Evolutionary conservation across 2,113 vertebrate genomes (phyloP), one percentile per base, ranked within the genome.

Genomic region (Suncus etruscus): DNA sequence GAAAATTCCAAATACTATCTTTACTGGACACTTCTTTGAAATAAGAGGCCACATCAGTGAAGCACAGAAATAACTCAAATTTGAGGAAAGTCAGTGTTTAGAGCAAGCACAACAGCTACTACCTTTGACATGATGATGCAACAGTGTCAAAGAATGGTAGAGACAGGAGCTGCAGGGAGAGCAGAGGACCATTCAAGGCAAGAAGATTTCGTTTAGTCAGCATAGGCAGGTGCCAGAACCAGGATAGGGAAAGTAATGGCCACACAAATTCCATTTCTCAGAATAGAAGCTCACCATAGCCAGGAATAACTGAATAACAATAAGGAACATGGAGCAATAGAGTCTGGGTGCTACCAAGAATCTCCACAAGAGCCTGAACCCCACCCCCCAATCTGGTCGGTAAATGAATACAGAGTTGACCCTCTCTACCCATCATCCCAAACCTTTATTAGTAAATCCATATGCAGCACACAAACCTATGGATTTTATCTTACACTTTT

Each of bases 101-200:
- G 0, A 1, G 27, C 50, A 54, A 9, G 9, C 12, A 47, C 0
- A 0, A 65, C 45, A 8, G 9, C 4, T 29, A 29, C 58, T n/a
- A 70, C 11, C 8, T 83, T 66, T 11, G 14, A 15, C 63, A 31
- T 4, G 0, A 25, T 6, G 48, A 27, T 31, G 4, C 18, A 45
- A 18, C 32, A 50, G 24, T 9, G 3, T 18, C 12, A 54, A 16
- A 54, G 54, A 54, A 16, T 10, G 54, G 54, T 14, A 54, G 54
- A 54, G 54, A 54, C 7, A 15, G 54, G 47, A 24, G 16, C 76
- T 8, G 0, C 82, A 81, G 72, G 58, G 63, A 8, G 50, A 70
- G 32, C 24, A 3, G 25, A 66, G 27, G 65, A 24, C 3, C 39
- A 39, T 58, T 58, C 2, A 58, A 58, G 54, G 54, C 54, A 58